phyloP scores from a whole-genome alignment of 2,113 vertebrate genomes.

The Ageneiosus marmoratus region DNA sequence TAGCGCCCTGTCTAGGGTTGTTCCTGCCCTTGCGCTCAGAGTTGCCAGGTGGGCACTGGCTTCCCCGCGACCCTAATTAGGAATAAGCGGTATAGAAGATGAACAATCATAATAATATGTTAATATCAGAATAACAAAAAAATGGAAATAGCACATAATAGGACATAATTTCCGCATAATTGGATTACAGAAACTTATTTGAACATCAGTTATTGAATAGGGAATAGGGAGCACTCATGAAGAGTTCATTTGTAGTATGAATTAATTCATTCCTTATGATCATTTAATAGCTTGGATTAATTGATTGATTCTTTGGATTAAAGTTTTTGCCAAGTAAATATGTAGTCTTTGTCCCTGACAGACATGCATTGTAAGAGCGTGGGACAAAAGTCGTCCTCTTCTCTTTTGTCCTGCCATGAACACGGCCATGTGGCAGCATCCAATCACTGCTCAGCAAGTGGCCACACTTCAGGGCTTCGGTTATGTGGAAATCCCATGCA shows the following conservation, averaged over 20 bases:
- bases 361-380: constrained; percentile 93
- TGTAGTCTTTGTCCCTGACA: constrained; percentile 45
- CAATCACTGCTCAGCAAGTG: constrained; percentile 84
- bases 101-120: no score
- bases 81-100: no score
- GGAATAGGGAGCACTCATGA: neutral
- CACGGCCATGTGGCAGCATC: constrained; percentile 96
- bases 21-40: no score
- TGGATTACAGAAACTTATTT: neutral
- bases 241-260: neutral
- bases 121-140: no score
- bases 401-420: constrained; percentile 99
- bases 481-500: constrained; percentile 88
- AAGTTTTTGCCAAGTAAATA: neutral
- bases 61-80: no score
- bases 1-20: no score
- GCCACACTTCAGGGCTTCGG: constrained; percentile 82
- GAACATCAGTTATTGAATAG: neutral
- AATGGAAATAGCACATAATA: no score
- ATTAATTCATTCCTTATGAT: neutral
- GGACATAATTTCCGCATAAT: no score
- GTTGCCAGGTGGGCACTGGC: no score
- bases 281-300: neutral
- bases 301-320: neutral
- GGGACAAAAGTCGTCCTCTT: constrained; percentile 86